Base-by-base conservation (phyloP, 2,797 vertebrate species). In the Psittacula derbiana region DNA sequence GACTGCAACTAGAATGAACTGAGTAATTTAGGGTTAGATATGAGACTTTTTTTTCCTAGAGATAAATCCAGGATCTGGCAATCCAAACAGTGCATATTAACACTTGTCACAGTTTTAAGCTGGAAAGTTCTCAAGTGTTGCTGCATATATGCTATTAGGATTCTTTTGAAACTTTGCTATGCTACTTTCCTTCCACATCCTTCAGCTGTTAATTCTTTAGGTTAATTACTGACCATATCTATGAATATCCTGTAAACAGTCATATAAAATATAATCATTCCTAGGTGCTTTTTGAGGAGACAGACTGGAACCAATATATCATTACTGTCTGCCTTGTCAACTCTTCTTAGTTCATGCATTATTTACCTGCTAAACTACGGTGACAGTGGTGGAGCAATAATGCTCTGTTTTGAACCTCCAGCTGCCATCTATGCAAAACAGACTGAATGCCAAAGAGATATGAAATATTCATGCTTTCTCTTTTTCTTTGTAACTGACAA, bases 381-480 rank as follows among this genome's bases (percentile, higher is more conserved):
- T 92, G 95, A 94, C 92, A 91, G 88, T 64, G 52, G 91, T 57
- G 66, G 60, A 88, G 89, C 70, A 91, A 73, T 90, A 93, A 92
- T 1, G 7, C 46, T 93, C 76, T 73, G 74, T 80, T 94, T 92
- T 84, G 91, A 92, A 97, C 89, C 76, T 95, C 87, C 87, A 94
- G 91, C 73, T 97, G 96, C 89, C 92, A 93, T 70, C 87, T 80
- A 95, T 96, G 95, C 93, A 97, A 96, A 97, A 70, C 9, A 96
- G 55, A 64, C 11, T 92, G 76, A 88, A 93, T 86, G 70, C 82
- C 92, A 93, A 90, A 95, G 57, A 93, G 50, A 67, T 41, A 96
- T 96, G 92, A 96, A 97, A 96, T 83, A 96, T 96, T 96, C 82
- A 96, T 95, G 70, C 10, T 70, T 95, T 92, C 73, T 52, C 40